Base-by-base conservation (phyloP, 2,113 vertebrate genomes). In the Suricata suricatta region DNA sequence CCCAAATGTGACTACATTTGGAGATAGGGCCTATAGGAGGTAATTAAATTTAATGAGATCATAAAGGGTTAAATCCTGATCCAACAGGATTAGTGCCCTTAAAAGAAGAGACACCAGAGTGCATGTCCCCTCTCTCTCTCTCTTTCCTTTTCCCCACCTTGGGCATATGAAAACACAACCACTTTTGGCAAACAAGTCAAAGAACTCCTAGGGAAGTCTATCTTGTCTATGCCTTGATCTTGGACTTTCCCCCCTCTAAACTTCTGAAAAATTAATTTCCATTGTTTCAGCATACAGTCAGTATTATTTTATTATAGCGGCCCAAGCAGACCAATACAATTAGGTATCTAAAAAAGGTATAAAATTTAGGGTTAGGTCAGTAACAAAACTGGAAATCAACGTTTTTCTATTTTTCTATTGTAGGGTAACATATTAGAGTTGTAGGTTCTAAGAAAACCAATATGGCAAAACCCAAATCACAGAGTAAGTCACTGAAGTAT, bases 331-430 rank as follows among this genome's bases (percentile, higher is more conserved):
- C 9, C 11, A 57, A 64, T 44, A 29, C 69, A 94, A 54, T 27
- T n/a, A 79, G 23, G 29, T 63, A 76, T 17, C 12, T 68, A 33
- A 50, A 88, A 47, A 87, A 41, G 68, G 52, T 33, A n/a, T 44
- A 31, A 72, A 74, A 68, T 76, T 90, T 87, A 68, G 66, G 33
- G 47, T 71, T 64, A 76, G 16, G 9, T 41, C 35, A 63, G 29
- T 17, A 92, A 88, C 17, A 88, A 80, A 94, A 69, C 63, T 93
- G 41, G 54, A 90, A 92, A 66, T 63, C 66, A 74, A 52, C 81
- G 54, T 74, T 95, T 90, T 95, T 83, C 76, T 2, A 29, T 15
- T 71, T 96, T 82, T 52, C 7, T 83, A 25, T 52, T 83, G 14
- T 81, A 64, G 35, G 66, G 19, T 77, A 29, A 71, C 11, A 29